Conservation (phyloP, 1,140 invertebrate genomes). For the Copidosoma floridanum region DNA sequence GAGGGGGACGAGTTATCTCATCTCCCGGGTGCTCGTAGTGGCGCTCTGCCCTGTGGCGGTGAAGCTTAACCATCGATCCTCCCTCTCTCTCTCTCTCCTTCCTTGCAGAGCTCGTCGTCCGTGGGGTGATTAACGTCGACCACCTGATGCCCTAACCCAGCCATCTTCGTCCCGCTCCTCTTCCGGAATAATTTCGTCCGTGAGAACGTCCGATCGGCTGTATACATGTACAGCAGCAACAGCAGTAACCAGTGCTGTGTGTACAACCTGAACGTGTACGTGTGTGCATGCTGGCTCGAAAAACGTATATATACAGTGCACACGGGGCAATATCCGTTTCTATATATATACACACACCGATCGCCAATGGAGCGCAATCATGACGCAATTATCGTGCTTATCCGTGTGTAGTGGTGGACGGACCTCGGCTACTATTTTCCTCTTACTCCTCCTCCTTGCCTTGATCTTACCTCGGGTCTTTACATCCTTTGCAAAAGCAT, state of each 20-base stretch:
- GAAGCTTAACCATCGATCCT: constrained; percentile 24
- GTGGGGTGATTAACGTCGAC: constrained; percentile 35
- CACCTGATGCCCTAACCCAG: constrained; percentile 32
- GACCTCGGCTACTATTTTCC: no score
- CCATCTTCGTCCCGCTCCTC: constrained; percentile 18
- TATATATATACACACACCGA: no score
- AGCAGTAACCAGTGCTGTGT: neutral
- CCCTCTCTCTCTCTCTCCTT: neutral
- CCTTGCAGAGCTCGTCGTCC: no score
- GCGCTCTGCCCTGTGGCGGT: constrained; percentile 3
- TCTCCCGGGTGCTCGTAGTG: constrained; percentile 4
- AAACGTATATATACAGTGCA: no score
- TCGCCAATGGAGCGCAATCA: constrained; percentile 13
- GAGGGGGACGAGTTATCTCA: neutral
- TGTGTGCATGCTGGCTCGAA: no score
- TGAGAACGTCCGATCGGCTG: constrained; percentile 24
- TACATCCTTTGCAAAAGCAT: no score
- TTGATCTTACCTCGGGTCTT: no score
- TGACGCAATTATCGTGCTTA: constrained; percentile 19
- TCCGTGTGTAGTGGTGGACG: no score
- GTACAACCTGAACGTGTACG: neutral
- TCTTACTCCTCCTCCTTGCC: no score
- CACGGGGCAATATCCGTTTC: constrained; percentile 11
- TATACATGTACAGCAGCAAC: neutral
- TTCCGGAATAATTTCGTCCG: constrained; percentile 36